Evolutionary conservation across 2,888 invertebrate species (phyloP).

Genomic region (Liodrosophila aerea): DNA sequence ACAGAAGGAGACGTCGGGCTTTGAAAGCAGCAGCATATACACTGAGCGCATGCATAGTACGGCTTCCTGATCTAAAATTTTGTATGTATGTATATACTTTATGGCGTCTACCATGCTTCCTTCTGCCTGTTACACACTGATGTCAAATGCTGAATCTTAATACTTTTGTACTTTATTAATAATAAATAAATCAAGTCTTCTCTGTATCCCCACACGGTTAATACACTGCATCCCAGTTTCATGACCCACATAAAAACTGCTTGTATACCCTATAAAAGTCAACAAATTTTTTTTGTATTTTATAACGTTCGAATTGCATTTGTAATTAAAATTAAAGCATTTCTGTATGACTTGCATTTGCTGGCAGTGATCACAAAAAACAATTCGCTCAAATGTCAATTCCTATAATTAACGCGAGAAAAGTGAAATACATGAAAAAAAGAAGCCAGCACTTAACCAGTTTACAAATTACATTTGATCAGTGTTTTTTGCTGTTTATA

Average conservation of each 20-base stretch:
- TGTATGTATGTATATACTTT: too few species aligned
- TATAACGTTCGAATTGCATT: constrained; percentile 16
- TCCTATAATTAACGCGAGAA: constrained; percentile 31
- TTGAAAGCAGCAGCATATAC: too few species aligned
- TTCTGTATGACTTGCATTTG: constrained; percentile 25
- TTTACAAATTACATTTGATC: constrained; percentile 24
- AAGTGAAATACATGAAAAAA: constrained; percentile 4
- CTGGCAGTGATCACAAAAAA: constrained; percentile 1
- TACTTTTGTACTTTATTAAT: too few species aligned
- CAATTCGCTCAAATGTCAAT: constrained; percentile 12
- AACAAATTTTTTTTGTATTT: constrained; percentile 10
- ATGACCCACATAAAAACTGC: background rate
- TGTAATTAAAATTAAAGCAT: constrained; percentile 34
- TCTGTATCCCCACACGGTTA: too few species aligned
- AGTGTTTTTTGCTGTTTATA: constrained; percentile 11
- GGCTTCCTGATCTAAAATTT: too few species aligned
- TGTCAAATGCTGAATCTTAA: too few species aligned
- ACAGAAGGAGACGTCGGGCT: too few species aligned
- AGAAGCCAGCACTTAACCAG: constrained; percentile 30
- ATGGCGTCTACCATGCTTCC: too few species aligned
- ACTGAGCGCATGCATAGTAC: too few species aligned
- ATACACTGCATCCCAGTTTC: too few species aligned
- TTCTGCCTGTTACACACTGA: too few species aligned
- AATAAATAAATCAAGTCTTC: too few species aligned
- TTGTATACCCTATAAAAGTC: background rate